Base-by-base conservation (phyloP, 2,113 vertebrate species). In the Bucco capensis region DNA sequence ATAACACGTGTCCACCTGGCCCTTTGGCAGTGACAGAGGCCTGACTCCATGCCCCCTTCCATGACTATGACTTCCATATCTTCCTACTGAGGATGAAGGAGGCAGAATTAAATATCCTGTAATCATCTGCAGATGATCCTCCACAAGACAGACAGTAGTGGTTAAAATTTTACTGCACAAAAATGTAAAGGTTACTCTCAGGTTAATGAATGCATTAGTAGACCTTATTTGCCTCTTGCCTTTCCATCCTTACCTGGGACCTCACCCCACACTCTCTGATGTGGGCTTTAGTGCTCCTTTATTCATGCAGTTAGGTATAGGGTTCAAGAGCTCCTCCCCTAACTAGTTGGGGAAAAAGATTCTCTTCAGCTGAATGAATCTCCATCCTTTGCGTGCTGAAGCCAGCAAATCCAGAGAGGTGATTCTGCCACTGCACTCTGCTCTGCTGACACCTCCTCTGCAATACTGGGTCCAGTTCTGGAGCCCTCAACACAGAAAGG, bases 221-320 rank as follows among this genome's bases (percentile, higher is more conserved):
- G 50, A 60, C 47, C 7, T 69, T 61, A 83, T 53, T 58, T 93
- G 18, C 23, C 24, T 51, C 2, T 38, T 71, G 30, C 4, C 54
- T 94, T 92, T 88, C 21, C 27, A 54, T 11, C 27, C 44, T 64
- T 71, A 47, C 5, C 9, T 44, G 47, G 35, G 21, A 51, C 44
- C 16, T 82, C 49, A 38, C 19, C 33, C 27, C 42, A 70, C 25
- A 53, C 6, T 14, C 30, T 67, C 31, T 65, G 33, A 31, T 3
- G 0, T 10, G 14, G 35, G 12, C 22, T 49, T 57, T 53, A 74
- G n/a, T 10, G 53, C 24, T 81, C 17, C 15, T 15, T 42, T 81
- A 0, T 0, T 40, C 7, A 14, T 49, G 33, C 9, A 13, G 2
- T 60, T 30, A 64, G 66, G 16, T 40, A 69, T 8, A 17, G 17